These are phyloP conservation scores for Osmerus mordax DNA, from an alignment of 2,113 vertebrate genomes.

Conservation along the genomic window DNA sequence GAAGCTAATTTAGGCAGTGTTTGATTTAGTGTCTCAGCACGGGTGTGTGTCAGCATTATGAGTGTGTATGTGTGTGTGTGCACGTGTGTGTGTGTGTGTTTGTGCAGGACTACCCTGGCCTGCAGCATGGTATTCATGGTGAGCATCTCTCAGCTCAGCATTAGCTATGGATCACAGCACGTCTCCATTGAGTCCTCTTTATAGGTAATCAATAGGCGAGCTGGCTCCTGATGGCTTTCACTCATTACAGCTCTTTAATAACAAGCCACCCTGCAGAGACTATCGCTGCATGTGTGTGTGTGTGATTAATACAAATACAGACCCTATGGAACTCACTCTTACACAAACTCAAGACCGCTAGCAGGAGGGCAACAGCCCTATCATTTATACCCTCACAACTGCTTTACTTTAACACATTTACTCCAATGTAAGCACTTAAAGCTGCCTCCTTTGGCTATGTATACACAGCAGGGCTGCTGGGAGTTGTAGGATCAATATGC, in stretches of 20 bases:
- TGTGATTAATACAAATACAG: background rate
- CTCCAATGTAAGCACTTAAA: no score
- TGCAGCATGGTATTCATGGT: background rate
- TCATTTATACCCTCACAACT: background rate
- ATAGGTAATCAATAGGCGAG: conserved; percentile 70
- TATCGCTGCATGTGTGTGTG: conserved; percentile 23
- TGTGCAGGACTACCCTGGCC: background rate
- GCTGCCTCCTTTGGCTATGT: no score
- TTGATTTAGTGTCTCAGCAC: background rate
- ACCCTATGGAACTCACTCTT: no score
- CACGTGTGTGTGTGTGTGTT: background rate
- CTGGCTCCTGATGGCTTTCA: conserved; percentile 67
- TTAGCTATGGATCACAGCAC: conserved; percentile 67
- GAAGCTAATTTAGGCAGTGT: background rate
- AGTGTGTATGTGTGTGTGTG: background rate
- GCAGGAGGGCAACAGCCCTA: background rate
- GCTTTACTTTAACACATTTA: no score
- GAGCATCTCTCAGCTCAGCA: conserved; percentile 46
- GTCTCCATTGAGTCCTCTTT: conserved; percentile 68
- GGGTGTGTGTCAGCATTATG: background rate
- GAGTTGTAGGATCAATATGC: no score
- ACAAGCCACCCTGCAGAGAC: conserved; percentile 63
- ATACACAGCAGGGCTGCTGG: background rate
- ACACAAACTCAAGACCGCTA: background rate
- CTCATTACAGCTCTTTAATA: conserved; percentile 75